Evolutionary conservation across 2,113 vertebrate species (phyloP), one percentile per base, ranked within the genome.

Genomic region (Guaruba guarouba): DNA sequence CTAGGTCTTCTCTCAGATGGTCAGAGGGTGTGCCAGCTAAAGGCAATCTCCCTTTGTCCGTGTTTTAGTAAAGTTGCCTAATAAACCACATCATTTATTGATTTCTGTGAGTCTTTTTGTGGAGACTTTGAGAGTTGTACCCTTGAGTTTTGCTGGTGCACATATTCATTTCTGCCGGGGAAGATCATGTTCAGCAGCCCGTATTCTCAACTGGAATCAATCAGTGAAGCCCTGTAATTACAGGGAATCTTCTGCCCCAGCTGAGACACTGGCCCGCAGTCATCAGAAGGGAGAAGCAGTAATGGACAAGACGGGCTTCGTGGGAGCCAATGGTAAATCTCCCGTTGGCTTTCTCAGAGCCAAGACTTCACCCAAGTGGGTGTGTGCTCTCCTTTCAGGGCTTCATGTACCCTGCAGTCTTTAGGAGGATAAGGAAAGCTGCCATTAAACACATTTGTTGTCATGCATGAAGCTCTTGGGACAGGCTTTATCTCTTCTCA

Each of bases 401-500:
- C 71, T 64, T 83, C 61, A 15, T 2, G 6, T 46, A 46, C 37
- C 85, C 93, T 74, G 59, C 82, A 92, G 90, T 66, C 1, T 62
- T 71, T 11, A 75, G 46, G 49, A 83, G 55, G 67, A 70, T 92
- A 93, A 92, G 7, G 20, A 68, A 89, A 95, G 74, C 75, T 91
- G 82, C 91, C 75, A 74, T 87, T 86, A 94, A 93, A 52, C 85
- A 84, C 78, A 25, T 94, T 93, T 96, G 91, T 96, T 88, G 89
- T 94, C 90, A 84, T 17, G 64, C 90, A 61, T 78, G 86, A 62
- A 91, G 85, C 63, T 96, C 86, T 87, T 41, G 75, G 92, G 94
- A 92, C 90, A 88, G 80, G 61, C 74, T 95, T 96, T 96, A 95
- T 93, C 93, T 95, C 39, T 89, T 85, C 93, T 82, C 68, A 87